Conservation (phyloP, 2,113 vertebrate species). For the Opisthocomus hoazin region DNA sequence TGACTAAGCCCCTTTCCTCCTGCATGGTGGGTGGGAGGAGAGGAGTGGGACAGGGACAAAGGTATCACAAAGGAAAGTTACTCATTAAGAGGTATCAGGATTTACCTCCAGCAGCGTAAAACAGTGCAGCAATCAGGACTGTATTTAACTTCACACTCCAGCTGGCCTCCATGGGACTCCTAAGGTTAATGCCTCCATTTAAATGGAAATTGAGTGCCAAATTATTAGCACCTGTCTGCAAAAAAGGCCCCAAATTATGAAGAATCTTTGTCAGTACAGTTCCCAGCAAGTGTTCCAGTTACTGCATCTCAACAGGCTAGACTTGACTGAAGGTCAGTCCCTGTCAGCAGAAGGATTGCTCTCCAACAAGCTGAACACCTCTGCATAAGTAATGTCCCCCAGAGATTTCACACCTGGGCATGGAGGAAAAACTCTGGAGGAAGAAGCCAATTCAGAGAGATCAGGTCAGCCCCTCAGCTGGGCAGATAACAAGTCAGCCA, state of each 20-base stretch:
- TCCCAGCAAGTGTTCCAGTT: not conserved
- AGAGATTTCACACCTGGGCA: not conserved
- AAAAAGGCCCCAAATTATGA: constrained; percentile 31
- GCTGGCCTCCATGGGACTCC: not conserved
- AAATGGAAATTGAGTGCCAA: constrained; percentile 70
- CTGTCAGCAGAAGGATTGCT: not conserved
- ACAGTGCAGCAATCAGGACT: not conserved
- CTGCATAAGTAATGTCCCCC: not conserved
- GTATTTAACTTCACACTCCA: constrained; percentile 6
- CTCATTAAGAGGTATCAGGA: not conserved
- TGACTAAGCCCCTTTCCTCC: not conserved
- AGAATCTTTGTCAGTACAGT: not conserved
- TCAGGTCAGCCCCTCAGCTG: not conserved
- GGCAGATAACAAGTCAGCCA: not conserved
- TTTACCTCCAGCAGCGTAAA: constrained; percentile 1
- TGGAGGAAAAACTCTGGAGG: not conserved
- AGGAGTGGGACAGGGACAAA: not conserved
- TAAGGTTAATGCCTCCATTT: constrained; percentile 72
- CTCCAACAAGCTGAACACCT: not conserved
- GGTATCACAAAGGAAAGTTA: not conserved
- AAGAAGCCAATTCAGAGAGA: not conserved
- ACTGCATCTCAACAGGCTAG: not conserved
- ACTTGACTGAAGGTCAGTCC: not conserved
- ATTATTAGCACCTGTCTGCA: constrained; percentile 65
- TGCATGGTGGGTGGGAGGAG: too few relatives aligned